Conservation (phyloP, 1,140 invertebrate genomes). For the Cherax quadricarinatus region DNA sequence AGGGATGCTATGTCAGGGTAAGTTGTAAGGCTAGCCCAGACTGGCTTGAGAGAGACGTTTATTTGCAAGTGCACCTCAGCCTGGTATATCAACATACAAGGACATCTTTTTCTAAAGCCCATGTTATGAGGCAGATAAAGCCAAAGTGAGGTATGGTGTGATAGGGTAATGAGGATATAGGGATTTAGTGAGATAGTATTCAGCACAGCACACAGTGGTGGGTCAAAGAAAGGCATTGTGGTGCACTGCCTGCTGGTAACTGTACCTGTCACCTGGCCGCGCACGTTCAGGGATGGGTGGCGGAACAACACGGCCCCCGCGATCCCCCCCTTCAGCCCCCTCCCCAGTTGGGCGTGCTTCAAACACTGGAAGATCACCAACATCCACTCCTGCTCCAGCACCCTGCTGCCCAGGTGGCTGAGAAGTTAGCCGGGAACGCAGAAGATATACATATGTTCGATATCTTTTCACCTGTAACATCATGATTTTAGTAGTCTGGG, state of each 20-base stretch:
- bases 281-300: slow-evolving; percentile 81
- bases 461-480: slow-evolving; percentile 87
- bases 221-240: slow-evolving; percentile 70
- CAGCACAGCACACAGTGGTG: slow-evolving; percentile 35
- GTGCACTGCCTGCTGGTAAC: slow-evolving; percentile 81
- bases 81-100: slow-evolving; percentile 9
- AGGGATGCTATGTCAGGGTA: slow-evolving; percentile 24
- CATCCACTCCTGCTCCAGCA: slow-evolving; percentile 79
- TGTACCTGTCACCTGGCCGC: slow-evolving; percentile 86
- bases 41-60: not conserved
- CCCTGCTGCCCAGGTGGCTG: slow-evolving; percentile 80
- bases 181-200: slow-evolving; percentile 25
- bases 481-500: slow-evolving; percentile 73
- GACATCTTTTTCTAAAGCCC: not conserved
- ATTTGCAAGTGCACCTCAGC: not conserved
- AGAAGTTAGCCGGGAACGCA: slow-evolving; percentile 84
- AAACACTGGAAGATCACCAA: slow-evolving; percentile 74
- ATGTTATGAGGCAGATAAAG: slow-evolving; percentile 41
- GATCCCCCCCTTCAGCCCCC: slow-evolving; percentile 76
- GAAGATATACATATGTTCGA: slow-evolving; percentile 88
- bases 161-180: slow-evolving; percentile 24
- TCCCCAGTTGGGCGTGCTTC: slow-evolving; percentile 75
- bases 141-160: slow-evolving; percentile 37
- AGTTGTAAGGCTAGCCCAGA: slow-evolving; percentile 27
- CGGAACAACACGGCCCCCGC: slow-evolving; percentile 70